Base-by-base conservation (phyloP, 1,140 invertebrate genomes). In the Aradophagus sp. region DNA sequence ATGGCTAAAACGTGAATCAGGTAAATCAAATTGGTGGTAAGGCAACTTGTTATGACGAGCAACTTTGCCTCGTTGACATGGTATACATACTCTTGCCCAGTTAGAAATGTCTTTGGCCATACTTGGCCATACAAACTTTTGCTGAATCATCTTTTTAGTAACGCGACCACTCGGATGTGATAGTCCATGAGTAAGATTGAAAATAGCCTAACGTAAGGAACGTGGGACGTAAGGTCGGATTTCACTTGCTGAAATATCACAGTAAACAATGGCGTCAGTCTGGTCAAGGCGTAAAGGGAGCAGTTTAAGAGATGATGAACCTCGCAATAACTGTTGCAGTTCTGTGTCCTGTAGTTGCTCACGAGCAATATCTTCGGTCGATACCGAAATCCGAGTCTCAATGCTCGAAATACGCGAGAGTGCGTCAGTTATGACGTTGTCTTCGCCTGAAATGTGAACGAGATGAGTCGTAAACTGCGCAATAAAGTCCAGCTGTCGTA, bases 1-100 rank as follows among this genome's bases (percentile, higher is more conserved):
- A 47, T 86, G 80, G 1, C 70, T 31, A 44, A 88, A 87, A 0
- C 81, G 27, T 0, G 35, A 15, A 1, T 42, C 31, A 5, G 72
- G 65, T 1, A 42, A 39, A 1, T 2, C 11, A 20, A 69, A 53
- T 1, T 36, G 15, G 1, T 15, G 13, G 3, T 44, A 50, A 2
- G 14, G 2, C 0, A 12, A 15, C 15, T 17, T 17, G 6, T 48
- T 68, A 45, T 79, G 75, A 8, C 75, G 45, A 3, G 38, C 11
- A 2, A 80, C 50, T 67, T 82, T 82, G 5, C 65, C 15, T 13
- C 32, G n/a, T 39, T 80, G 77, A 31, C 77, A 81, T 2, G 36
- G 13, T 0, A 77, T 6, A 23, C 77, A 80, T 5, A 15, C 38
- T 8, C 35, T 45, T 4, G 58, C 56, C 76, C 74, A 80, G 14